Evolutionary conservation across 2,888 invertebrate species (phyloP).

Genomic region (Chorisops tibialis): DNA sequence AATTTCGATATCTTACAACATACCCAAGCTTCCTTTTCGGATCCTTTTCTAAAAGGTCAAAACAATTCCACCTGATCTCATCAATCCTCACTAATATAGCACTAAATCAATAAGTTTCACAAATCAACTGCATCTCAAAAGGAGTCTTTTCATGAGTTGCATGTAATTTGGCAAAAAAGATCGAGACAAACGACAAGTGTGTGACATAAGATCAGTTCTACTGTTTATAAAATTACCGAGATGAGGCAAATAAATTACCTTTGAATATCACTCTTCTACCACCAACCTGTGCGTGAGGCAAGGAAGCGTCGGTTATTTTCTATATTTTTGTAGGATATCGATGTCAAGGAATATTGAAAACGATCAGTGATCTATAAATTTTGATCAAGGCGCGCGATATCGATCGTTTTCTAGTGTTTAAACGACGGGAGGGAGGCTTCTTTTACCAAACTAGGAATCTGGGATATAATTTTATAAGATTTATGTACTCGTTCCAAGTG

Average conservation of each 20-base stretch:
- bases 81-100: neutral
- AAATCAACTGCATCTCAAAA: neutral
- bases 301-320: conserved; percentile 13
- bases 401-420: no score
- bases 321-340: neutral
- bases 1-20: no score
- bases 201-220: no score
- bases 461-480: conserved; percentile 3
- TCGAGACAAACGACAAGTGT: neutral
- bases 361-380: conserved; percentile 22
- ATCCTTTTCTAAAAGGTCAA: conserved; percentile 5
- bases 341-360: conserved; percentile 6
- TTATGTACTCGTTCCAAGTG: conserved; percentile 17
- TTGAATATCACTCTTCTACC: neutral
- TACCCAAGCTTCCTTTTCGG: no score
- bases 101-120: conserved; percentile 9
- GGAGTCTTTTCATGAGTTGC: neutral
- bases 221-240: no score
- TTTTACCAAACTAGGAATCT: no score
- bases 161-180: conserved; percentile 24
- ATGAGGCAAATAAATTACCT: conserved; percentile 1
- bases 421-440: no score
- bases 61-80: conserved; percentile 15
- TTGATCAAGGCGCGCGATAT: conserved; percentile 3
- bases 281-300: neutral